Conservation (phyloP, 2,888 invertebrate species). For the Stratiomys singularior region DNA sequence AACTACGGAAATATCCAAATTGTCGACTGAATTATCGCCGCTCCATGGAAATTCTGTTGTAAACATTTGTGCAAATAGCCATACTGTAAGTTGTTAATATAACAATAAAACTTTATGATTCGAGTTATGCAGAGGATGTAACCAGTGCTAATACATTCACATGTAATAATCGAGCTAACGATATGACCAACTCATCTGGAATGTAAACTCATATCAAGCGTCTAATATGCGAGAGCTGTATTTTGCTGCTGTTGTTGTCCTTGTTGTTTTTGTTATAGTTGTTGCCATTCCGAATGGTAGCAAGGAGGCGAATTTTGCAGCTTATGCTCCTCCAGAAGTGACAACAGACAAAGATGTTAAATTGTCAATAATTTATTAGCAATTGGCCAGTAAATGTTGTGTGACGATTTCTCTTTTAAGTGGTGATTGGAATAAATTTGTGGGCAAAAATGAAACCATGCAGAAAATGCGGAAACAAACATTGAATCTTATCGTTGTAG, state of each 20-base stretch:
- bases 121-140: background rate
- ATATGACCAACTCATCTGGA: background rate
- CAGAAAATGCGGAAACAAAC: slow-evolving; percentile 11
- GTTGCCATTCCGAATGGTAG: too few species aligned
- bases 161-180: background rate
- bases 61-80: background rate
- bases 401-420: background rate
- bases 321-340: too few species aligned
- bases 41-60: background rate
- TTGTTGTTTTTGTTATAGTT: too few species aligned
- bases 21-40: background rate
- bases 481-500: too few species aligned
- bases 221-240: too few species aligned
- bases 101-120: slow-evolving; percentile 13
- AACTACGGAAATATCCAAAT: background rate
- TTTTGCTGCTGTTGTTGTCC: too few species aligned
- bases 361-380: slow-evolving; percentile 14
- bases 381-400: slow-evolving; percentile 13
- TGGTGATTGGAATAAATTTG: slow-evolving; percentile 17
- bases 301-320: too few species aligned
- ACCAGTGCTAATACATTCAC: background rate
- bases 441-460: slow-evolving; percentile 4
- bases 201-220: background rate
- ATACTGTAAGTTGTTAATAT: slow-evolving; percentile 3
- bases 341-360: too few species aligned